A percentile compares a stretch with the other conserved stretches of the same genome.
These are phyloP conservation scores for Eucidaris tribuloides DNA, from an alignment of 35 echinoderm and acorn worm species.

Conservation along the genomic window DNA sequence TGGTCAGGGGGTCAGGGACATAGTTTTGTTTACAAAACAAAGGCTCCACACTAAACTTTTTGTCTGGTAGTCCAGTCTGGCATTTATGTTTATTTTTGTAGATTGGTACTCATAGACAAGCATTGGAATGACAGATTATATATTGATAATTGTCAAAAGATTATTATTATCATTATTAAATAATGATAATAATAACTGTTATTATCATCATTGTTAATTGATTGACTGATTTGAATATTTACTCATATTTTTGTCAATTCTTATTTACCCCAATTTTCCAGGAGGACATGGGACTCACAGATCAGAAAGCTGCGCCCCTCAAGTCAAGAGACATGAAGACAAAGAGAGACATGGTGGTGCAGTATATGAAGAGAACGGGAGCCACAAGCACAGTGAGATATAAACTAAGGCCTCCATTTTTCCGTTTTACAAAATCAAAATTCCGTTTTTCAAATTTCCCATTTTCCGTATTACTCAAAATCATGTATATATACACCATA, in stretches of 20 bases:
- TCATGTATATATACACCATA: too few relatives aligned
- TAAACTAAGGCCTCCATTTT: too few relatives aligned
- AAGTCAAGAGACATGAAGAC: constrained; percentile 53
- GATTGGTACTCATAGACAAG: background rate
- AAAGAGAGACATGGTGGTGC: constrained; percentile 87
- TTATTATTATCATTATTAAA: background rate
- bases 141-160: background rate
- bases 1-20: too few relatives aligned
- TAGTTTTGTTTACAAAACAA: too few relatives aligned
- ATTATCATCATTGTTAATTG: background rate
- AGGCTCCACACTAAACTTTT: too few relatives aligned
- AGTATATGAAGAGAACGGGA: constrained; percentile 85
- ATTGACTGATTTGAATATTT: background rate
- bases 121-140: background rate
- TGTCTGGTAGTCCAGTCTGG: too few relatives aligned
- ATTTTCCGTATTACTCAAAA: too few relatives aligned
- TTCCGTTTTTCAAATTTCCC: too few relatives aligned
- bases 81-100: too few relatives aligned
- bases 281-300: constrained; percentile 96
- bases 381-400: constrained; percentile 30
- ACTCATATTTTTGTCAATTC: background rate
- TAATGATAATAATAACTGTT: background rate
- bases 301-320: constrained; percentile 69
- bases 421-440: too few relatives aligned
- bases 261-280: constrained; percentile 17